Evolutionary conservation across 1,140 invertebrate genomes (phyloP), one percentile per base, ranked within the genome.

Genomic region (Drosophila willistoni): DNA sequence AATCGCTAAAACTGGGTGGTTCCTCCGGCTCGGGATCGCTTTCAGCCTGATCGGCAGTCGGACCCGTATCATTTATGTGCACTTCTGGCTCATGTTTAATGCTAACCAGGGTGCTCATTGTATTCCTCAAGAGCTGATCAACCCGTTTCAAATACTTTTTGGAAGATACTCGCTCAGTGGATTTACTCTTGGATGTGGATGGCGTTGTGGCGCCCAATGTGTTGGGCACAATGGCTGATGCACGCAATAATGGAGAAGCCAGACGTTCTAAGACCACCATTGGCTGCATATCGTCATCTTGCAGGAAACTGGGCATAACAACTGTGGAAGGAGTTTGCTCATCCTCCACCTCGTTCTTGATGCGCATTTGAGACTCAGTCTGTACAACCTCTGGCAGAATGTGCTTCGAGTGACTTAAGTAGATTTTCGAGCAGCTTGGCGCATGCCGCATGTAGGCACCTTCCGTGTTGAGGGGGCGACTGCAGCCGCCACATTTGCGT

Each of bases 71-170:
- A 64, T 71, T 73, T 0, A 91, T 89, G 22, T 91, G 90, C 12
- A 91, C 74, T 36, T 91, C 87, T 0, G 90, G 90, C 68, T 91
- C 90, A 61, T 91, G 87, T 41, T 91, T 91, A 12, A 91, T 91
- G 71, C 90, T 91, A 2, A 90, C 90, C 22, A 91, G 54, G 6
- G 87, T 91, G 72, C 47, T 90, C 64, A 91, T 87, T 6, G 90
- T 91, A 29, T 73, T 90, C 25, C 90, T 91, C 0, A 91, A 68
- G 57, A 91, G 56, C 54, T 91, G 73, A 71, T 91, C 90, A 7
- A 91, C 84, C 1, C 90, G 76, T 57, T 90, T 91, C n/a, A 91
- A 69, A 66, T 91, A 91, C 0, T 68, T 86, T 60, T 90, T 90
- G 2, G 90, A 68, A 1, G 89, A 89, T 0, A 85, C 84, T 4